Evolutionary conservation across 2,888 invertebrate species (phyloP).

Genomic region (Lissocephala sabroskyi): DNA sequence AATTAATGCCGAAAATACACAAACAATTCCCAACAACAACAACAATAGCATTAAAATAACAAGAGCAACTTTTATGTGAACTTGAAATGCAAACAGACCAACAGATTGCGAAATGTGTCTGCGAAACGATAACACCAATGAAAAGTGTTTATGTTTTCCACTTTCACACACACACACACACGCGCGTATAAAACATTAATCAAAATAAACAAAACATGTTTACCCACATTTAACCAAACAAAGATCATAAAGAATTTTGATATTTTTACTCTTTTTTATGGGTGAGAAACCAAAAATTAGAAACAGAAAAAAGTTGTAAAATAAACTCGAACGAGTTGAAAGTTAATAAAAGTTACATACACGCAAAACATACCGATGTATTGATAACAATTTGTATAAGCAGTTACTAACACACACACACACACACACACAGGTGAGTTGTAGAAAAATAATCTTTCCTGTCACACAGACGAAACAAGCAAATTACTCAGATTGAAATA

Average conservation of each 20-base stretch:
- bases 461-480: no score
- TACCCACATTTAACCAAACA: no score
- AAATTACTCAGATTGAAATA: constrained; percentile 48
- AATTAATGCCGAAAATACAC: background rate
- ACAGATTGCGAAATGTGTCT: no score
- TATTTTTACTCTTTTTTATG: background rate
- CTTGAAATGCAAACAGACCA: no score
- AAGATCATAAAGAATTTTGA: background rate
- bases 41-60: background rate
- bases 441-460: no score
- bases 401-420: constrained; percentile 16
- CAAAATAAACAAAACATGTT: no score
- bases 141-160: no score
- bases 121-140: no score
- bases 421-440: constrained; percentile 16
- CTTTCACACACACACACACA: no score
- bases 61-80: background rate
- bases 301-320: background rate
- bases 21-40: background rate
- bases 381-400: no score
- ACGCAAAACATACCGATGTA: background rate
- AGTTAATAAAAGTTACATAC: background rate
- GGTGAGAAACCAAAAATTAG: no score
- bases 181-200: background rate
- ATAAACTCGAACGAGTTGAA: background rate